Conservation (phyloP, 1,140 invertebrate genomes). For the Maniola jurtina region DNA sequence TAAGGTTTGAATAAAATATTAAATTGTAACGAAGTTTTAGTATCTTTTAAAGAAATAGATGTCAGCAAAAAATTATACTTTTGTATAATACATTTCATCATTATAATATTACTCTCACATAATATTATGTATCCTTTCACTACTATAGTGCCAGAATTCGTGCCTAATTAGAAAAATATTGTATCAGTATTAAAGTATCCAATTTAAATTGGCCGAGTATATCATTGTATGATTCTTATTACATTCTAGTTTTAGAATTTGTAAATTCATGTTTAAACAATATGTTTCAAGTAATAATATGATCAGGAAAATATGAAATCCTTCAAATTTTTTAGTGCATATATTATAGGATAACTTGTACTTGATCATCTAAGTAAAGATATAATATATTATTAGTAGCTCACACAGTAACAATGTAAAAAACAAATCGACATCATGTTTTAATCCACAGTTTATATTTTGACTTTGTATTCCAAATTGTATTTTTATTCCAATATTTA, state of each 20-base stretch:
- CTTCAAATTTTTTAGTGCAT: no score
- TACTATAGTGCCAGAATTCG: conserved; percentile 32
- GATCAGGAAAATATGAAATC: no score
- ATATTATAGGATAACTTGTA: no score
- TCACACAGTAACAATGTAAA: no score
- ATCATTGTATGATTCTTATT: conserved; percentile 19
- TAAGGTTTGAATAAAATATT: conserved; percentile 1
- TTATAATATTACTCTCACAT: background rate
- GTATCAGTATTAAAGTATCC: conserved; percentile 42
- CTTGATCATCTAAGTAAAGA: no score
- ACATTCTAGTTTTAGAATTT: conserved; percentile 8
- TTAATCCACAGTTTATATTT: no score
- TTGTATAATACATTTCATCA: background rate
- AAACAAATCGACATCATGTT: no score
- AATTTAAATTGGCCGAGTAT: conserved; percentile 25
- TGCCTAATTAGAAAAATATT: conserved; percentile 32
- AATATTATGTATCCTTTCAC: background rate
- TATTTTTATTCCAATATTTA: background rate
- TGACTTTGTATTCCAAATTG: no score
- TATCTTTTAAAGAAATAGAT: no score
- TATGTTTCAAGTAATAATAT: no score
- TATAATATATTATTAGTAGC: no score
- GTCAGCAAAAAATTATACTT: no score
- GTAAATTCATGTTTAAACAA: conserved; percentile 6
- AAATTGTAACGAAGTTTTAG: background rate